Evolutionary conservation across 2,888 invertebrate genomes (phyloP), one percentile per base, ranked within the genome.

Genomic region (Patella caerulea): DNA sequence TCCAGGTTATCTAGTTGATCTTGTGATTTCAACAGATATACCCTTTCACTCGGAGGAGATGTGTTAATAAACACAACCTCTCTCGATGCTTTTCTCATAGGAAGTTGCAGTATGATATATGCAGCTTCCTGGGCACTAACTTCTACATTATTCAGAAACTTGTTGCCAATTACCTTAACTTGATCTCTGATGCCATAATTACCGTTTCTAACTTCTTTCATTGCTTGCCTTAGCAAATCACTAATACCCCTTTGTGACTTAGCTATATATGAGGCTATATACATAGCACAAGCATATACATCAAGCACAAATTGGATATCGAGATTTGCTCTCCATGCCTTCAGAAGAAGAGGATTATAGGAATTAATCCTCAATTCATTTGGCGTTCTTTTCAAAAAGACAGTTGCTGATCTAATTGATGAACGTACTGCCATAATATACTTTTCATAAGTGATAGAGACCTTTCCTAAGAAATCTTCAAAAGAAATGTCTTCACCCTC

Each of bases 81-180:
- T 70, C 84, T 73, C 14, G 83, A 82, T 12, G 79, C 54, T 34
- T 72, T 72, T 65, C 77, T 83, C 76, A 88, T 78, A 24, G 85
- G 84, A 72, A 88, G 73, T 24, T 79, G 78, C n/a, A 88, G 77
- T 7, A 83, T 55, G 9, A 83, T 76, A 77, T 83, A 86, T 3
- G 75, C 83, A 69, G 86, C 86, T 76, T 88, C 88, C 75, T 88
- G 87, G 2, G 87, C 86, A 73, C 82, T 81, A 7, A 88, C 79
- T 79, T 88, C 86, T 1, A 81, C 82, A 45, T 45, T 45, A 45
- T 45, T 45, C 7, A 45, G 45, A 45, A 45, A 45, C 9, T 45
- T 45, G 4, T 45, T 45, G 9, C 45, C 45, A 45, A 45, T 45
- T 9, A 45, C 45, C 45, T 9, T 45, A 3, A 87, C 74, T 55